Base-by-base conservation (phyloP, 2,888 invertebrate species). In the Loripinus fragilis region DNA sequence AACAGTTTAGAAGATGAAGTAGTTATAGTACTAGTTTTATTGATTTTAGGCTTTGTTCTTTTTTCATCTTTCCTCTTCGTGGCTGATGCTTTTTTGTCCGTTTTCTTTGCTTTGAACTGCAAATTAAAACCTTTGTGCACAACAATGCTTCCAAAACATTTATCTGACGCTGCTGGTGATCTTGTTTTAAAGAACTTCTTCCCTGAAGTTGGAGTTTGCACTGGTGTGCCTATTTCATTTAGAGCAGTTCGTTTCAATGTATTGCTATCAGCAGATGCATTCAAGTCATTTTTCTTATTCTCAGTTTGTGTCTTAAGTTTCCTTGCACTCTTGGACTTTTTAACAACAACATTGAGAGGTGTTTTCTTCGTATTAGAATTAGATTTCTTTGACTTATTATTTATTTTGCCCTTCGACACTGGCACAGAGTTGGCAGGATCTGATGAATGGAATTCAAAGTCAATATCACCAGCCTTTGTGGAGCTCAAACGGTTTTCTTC, bases 141-240 rank as follows among this genome's bases (percentile, higher is more conserved):
- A 10, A 90, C 76, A 25, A 89, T 76, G 7, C 60, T 23, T 10
- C 85, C 86, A 55, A 83, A 64, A n/a, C 60, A 45, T 68, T 85
- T 85, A 35, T 81, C 75, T 15, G 85, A 83, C 12, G 88, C 86
- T 33, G 77, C 81, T 28, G 89, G 88, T 20, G 87, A 87, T 60
- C 86, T 84, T 52, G 84, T 72, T 78, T 88, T 89, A 71, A 90
- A 90, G 71, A 90, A 90, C 64, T 86, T 88, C 50, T 85, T 87
- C 33, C 78, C 86, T n/a, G 67, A 71, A 10, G 71, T 35, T 7
- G 80, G 78, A 20, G 80, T 82, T 28, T 35, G 67, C 7, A 30
- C 35, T 23, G 71, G 60, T 10, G 69, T 45, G 50, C 66, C 50
- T 33, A 23, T 20, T 23, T n/a, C 17, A 33, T 30, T 48, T 30